A percentile compares a stretch with the other conserved stretches of the same genome.
Conservation (phyloP, 2,888 invertebrate genomes). For the Trissonchulus latispiculum region DNA sequence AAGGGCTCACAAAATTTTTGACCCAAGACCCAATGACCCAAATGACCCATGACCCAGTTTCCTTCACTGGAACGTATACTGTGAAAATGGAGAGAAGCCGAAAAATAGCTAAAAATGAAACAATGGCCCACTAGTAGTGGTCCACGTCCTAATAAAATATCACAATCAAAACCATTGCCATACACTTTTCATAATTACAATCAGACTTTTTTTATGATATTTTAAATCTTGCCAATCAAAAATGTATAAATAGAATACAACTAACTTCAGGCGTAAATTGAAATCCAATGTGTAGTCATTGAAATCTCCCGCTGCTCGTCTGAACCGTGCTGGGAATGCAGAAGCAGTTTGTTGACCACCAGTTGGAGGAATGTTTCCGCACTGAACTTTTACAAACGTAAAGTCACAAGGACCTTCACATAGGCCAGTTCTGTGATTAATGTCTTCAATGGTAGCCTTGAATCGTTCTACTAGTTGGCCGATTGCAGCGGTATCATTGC, state of each 20-base stretch:
- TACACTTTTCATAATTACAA: not conserved
- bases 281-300: not conserved
- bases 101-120: no score
- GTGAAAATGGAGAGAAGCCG: no score
- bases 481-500: not conserved
- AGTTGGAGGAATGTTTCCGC: not conserved
- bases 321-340: no score
- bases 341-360: no score
- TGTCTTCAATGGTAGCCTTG: not conserved
- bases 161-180: no score
- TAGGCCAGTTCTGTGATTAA: not conserved
- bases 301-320: not conserved
- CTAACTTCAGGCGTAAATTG: not conserved
- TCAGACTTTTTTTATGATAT: not conserved
- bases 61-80: no score
- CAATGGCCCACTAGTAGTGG: no score
- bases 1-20: no score
- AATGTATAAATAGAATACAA: not conserved
- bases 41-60: no score
- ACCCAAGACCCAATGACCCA: no score
- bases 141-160: no score
- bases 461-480: not conserved
- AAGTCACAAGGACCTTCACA: not conserved
- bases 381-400: not conserved
- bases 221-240: not conserved